Percentiles rank a stretch among this genome's conserved stretches.
phyloP scores from a whole-genome alignment of 2,113 vertebrate species.

The Macquaria australasica region DNA sequence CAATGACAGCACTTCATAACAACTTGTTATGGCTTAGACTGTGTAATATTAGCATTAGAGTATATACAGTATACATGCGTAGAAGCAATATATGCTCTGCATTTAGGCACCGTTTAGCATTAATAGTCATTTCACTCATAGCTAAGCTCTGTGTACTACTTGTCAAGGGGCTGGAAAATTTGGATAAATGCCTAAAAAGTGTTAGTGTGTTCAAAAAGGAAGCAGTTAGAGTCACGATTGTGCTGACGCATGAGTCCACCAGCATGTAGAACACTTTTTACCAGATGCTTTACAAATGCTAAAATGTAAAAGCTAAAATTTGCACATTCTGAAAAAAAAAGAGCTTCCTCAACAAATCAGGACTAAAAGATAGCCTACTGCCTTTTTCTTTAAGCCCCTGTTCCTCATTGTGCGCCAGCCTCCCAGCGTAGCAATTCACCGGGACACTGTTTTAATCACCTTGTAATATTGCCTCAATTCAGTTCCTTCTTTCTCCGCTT shows the following conservation, averaged over 20 bases:
- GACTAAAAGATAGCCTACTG: conserved; percentile 32
- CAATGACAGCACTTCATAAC: conserved; percentile 30
- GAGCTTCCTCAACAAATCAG: conserved; percentile 43
- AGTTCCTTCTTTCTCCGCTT: not conserved
- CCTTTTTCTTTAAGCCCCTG: conserved; percentile 19
- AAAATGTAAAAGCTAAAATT: conserved; percentile 32
- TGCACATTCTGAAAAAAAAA: conserved; percentile 23
- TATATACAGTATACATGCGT: not conserved
- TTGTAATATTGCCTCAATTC: conserved; percentile 48
- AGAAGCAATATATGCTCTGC: conserved; percentile 1
- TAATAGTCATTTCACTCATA: not conserved
- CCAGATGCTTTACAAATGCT: conserved; percentile 19
- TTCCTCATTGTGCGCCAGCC: conserved; percentile 25
- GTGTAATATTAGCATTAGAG: not conserved
- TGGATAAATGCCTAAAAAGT: conserved; percentile 9
- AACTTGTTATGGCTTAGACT: conserved; percentile 10
- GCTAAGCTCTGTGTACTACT: not conserved
- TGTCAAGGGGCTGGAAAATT: conserved; percentile 3
- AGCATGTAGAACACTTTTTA: conserved; percentile 12
- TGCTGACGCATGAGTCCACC: conserved; percentile 33
- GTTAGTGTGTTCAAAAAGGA: conserved; percentile 42
- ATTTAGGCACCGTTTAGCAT: not conserved
- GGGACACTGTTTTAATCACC: conserved; percentile 66
- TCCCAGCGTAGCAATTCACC: conserved; percentile 48
- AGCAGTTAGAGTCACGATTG: conserved; percentile 17